Percentiles rank a stretch among this genome's conserved stretches.
These are phyloP conservation scores for Leptinotarsa defecta DNA, from an alignment of 1,140 invertebrate species.

Conservation along the genomic window DNA sequence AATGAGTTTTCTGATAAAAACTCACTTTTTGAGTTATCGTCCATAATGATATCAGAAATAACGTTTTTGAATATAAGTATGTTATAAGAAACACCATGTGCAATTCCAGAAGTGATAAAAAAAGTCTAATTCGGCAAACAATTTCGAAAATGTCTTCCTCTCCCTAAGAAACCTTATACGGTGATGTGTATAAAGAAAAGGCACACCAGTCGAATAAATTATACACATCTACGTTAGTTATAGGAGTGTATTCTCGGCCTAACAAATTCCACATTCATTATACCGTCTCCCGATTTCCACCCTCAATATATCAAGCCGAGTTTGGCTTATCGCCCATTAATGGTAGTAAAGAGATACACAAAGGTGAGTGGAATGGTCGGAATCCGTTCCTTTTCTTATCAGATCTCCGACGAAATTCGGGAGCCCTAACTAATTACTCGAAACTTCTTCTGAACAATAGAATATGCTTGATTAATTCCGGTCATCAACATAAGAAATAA, in stretches of 20 bases:
- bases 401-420: not conserved
- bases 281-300: not conserved
- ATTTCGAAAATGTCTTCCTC: too few relatives aligned
- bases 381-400: not conserved
- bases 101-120: too few relatives aligned
- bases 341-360: not conserved
- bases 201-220: too few relatives aligned
- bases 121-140: too few relatives aligned
- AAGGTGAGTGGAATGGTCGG: not conserved
- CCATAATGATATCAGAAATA: too few relatives aligned
- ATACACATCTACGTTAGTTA: too few relatives aligned
- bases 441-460: conserved; percentile 6
- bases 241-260: not conserved
- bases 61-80: too few relatives aligned
- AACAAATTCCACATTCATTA: conserved; percentile 3
- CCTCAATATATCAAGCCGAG: not conserved
- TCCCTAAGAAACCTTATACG: too few relatives aligned
- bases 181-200: too few relatives aligned
- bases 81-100: too few relatives aligned
- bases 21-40: too few relatives aligned
- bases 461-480: not conserved
- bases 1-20: too few relatives aligned
- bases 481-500: conserved; percentile 6
- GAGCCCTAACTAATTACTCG: conserved; percentile 1
- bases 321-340: not conserved